Percentiles rank a stretch among this genome's conserved stretches.
Conservation (phyloP, 1,140 invertebrate species). For the Carposina sasakii region DNA sequence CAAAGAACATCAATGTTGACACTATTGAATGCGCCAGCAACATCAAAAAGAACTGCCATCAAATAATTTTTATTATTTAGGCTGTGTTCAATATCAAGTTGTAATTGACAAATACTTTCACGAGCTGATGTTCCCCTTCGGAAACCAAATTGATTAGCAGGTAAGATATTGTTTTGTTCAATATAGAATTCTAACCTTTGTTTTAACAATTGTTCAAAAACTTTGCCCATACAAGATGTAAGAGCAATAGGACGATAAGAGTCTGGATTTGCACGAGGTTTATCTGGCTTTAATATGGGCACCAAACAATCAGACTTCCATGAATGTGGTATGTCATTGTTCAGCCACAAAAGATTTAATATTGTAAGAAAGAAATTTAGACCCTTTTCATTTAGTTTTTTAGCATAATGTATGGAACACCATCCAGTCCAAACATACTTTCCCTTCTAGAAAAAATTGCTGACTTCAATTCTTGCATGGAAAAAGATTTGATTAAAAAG, state of each 20-base stretch:
- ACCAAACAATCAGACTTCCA: conserved; percentile 9
- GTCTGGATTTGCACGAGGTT: neutral
- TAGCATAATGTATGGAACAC: neutral
- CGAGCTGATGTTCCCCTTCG: conserved; percentile 11
- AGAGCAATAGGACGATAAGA: conserved; percentile 17
- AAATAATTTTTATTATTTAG: conserved; percentile 2
- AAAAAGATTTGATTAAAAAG: neutral
- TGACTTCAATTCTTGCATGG: neutral
- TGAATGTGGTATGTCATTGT: neutral
- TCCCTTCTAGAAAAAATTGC: neutral
- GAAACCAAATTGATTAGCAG: conserved; percentile 24
- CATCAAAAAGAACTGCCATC: conserved; percentile 6
- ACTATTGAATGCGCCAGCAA: conserved; percentile 8
- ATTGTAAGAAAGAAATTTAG: neutral
- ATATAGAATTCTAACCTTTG: conserved; percentile 19
- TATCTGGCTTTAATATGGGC: conserved; percentile 10
- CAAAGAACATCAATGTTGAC: no score
- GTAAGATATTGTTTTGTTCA: conserved; percentile 15
- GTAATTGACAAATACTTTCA: conserved; percentile 1
- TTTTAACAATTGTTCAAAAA: conserved; percentile 23
- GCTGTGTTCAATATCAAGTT: conserved; percentile 3
- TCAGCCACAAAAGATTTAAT: neutral
- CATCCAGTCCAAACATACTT: neutral
- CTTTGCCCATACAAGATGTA: conserved; percentile 20
- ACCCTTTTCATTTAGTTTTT: neutral